Evolutionary conservation across 2,888 invertebrate genomes (phyloP), one percentile per base, ranked within the genome.

Genomic region (Tribolium freemani): DNA sequence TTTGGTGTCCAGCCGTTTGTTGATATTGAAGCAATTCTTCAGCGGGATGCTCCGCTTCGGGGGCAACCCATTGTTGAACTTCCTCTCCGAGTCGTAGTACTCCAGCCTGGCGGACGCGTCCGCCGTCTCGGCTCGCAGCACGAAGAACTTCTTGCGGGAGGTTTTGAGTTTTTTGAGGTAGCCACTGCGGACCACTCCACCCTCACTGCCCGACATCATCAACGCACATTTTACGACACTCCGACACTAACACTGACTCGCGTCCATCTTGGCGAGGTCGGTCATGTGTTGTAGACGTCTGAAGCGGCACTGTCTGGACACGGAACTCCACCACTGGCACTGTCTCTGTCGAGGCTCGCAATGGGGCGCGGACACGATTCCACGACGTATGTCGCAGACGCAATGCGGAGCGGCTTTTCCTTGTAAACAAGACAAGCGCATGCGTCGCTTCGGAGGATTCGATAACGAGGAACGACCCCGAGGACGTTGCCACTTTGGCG

Each of bases 71-170:
- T 85, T 85, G 77, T 91, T 90, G 87, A 93, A 97, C 86, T 97
- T 97, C 87, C 96, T 96, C 88, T 97, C 96, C 64, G 90, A 93
- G 86, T 97, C 97, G 86, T 96, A 97, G 86, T 98, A 98, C 87
- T 97, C 97, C 74, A 98, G 88, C 66, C 95, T 90, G 2, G 96
- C 94, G 5, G 93, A 91, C 61, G 91, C 90, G 57, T 92, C 92
- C 0, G 89, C 86, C 8, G 93, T 91, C 80, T 96, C 96, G 63
- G 91, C 92, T 71, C 94, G 91, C 72, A 98, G 88, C 38, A 97
- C 96, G 87, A 98, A 98, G 87, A 90, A 97, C 87, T 97, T 97
- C 88, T 94, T 96, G 87, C 94, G 95, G 90, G 94, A 93, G 13
- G 95, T 96, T 90, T 95, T 95, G 77, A 95, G 88, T 87, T 96